Conservation (phyloP, 2,113 vertebrate species). For the Oenanthe melanoleuca region DNA sequence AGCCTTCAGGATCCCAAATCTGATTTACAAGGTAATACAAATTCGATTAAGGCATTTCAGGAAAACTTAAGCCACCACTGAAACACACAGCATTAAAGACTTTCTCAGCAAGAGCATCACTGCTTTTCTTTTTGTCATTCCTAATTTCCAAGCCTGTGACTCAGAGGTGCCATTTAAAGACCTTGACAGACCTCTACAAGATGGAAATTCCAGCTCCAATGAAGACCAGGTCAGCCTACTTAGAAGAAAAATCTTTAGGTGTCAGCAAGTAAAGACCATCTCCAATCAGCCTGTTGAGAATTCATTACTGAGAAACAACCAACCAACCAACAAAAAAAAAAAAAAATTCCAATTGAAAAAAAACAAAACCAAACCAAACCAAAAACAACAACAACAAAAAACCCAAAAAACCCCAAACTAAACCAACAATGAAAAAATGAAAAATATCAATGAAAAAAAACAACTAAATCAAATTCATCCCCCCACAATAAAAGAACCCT, state of each 20-base stretch:
- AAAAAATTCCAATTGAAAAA: not conserved
- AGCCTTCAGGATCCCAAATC: not conserved
- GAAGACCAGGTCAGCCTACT: not conserved
- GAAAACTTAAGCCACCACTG: not conserved
- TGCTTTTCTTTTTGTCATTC: not conserved
- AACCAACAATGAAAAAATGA: not conserved
- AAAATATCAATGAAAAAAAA: too few relatives aligned
- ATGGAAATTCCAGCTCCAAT: not conserved
- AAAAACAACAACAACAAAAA: not conserved
- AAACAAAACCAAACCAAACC: too few relatives aligned
- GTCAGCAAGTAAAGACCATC: not conserved
- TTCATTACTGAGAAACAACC: not conserved
- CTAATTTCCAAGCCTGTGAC: not conserved
- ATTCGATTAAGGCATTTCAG: not conserved
- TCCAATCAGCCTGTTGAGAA: not conserved
- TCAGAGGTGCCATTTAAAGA: not conserved
- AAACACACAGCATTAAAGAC: not conserved
- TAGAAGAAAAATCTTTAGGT: not conserved
- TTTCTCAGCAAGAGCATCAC: not conserved
- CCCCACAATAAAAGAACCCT: not conserved
- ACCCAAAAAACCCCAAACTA: not conserved
- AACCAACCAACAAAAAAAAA: not conserved
- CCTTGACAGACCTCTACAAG: not conserved
- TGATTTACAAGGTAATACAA: not conserved
- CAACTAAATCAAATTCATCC: not conserved